phyloP scores from a whole-genome alignment of 1,140 invertebrate species.

The Bombus affinis region DNA sequence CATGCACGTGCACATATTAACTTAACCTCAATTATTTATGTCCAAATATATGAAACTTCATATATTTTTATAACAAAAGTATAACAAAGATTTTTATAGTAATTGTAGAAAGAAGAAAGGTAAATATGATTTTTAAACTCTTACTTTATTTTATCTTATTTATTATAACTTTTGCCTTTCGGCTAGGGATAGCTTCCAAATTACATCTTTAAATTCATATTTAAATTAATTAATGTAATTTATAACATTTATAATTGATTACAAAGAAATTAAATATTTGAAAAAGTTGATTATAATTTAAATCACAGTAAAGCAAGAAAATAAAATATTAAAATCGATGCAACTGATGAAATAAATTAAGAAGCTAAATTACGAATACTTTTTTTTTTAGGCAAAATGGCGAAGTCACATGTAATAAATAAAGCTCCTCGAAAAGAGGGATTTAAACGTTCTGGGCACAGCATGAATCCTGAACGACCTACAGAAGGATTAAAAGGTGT shows the following conservation, averaged over 20 bases:
- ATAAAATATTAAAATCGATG: not conserved
- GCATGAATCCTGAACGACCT: slow-evolving; percentile 93
- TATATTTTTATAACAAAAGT: not conserved
- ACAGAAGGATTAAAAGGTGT: slow-evolving; percentile 92
- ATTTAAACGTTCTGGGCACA: slow-evolving; percentile 90
- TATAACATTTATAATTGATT: not conserved
- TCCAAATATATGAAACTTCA: not conserved
- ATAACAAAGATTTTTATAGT: not conserved
- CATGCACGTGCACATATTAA: not conserved
- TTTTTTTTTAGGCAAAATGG: slow-evolving; percentile 82
- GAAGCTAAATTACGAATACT: not conserved
- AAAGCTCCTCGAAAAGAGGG: slow-evolving; percentile 90
- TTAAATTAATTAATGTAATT: not conserved
- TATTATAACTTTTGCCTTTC: too few relatives aligned
- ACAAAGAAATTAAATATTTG: not conserved
- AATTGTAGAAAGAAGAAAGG: not conserved
- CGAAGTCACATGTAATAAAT: slow-evolving; percentile 86
- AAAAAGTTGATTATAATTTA: not conserved
- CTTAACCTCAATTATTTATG: not conserved
- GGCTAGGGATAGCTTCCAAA: too few relatives aligned
- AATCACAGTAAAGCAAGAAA: not conserved
- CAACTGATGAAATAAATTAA: not conserved
- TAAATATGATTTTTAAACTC: not conserved
- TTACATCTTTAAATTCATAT: not conserved
- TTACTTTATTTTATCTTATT: too few relatives aligned